phyloP scores from a whole-genome alignment of 2,797 vertebrate genomes.

The Anguilla obscura region DNA sequence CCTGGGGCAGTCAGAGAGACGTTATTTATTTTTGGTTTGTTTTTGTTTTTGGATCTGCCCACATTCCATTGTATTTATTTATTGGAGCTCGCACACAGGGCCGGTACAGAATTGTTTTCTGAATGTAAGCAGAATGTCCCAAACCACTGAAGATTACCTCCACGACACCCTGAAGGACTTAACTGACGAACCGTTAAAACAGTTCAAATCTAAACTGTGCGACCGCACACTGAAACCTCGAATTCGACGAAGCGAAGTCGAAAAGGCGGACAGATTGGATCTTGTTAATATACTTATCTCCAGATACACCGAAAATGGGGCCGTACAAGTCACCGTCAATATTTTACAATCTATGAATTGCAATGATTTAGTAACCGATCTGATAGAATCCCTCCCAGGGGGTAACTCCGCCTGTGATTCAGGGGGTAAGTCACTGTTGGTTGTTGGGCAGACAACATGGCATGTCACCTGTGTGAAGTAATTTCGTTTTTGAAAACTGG shows the following conservation, averaged over 20 bases:
- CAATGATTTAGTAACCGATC: constrained; percentile 13
- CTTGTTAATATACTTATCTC: constrained; percentile 36
- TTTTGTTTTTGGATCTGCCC: no score
- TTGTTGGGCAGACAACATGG: no score
- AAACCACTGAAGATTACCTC: constrained; percentile 25
- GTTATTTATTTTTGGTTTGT: no score
- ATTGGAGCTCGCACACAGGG: no score
- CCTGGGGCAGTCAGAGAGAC: no score
- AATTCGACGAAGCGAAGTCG: constrained; percentile 21
- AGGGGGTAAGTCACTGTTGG: no score
- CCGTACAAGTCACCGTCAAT: neutral
- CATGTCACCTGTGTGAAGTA: neutral
- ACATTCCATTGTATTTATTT: no score
- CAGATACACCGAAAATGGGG: constrained; percentile 28
- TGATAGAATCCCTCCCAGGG: neutral
- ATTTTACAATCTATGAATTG: constrained; percentile 26
- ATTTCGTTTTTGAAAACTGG: neutral
- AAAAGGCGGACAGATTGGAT: constrained; percentile 1
- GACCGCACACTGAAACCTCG: constrained; percentile 38
- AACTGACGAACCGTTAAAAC: neutral
- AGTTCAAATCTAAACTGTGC: constrained; percentile 34
- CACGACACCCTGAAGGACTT: constrained; percentile 35
- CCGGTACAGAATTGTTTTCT: no score
- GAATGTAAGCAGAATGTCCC: constrained; percentile 17
- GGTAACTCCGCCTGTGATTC: neutral